phyloP scores from a whole-genome alignment of 2,113 vertebrate genomes.

The Benitochromis conjunctus region DNA sequence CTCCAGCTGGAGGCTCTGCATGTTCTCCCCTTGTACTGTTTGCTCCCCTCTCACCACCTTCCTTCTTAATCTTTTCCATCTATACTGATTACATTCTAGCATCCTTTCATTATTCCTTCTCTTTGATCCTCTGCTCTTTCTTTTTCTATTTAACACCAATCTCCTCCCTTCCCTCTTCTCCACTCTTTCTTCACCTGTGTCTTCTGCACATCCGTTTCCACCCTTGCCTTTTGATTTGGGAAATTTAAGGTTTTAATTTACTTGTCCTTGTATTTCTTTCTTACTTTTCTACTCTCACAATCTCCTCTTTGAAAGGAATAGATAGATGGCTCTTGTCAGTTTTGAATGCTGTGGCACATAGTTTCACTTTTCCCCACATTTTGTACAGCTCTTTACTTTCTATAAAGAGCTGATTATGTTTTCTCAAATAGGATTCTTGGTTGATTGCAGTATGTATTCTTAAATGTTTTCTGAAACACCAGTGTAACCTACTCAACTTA shows the following conservation, averaged over 20 bases:
- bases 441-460: background rate
- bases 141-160: background rate
- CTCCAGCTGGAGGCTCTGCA: conserved; percentile 45
- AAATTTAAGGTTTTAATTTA: background rate
- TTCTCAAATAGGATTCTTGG: background rate
- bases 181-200: background rate
- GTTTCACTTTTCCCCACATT: background rate
- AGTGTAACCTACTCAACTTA: background rate
- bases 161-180: background rate
- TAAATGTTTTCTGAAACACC: background rate
- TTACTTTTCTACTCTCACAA: background rate
- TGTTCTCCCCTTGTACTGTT: background rate
- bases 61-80: background rate
- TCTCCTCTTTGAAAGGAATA: background rate
- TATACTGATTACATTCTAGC: background rate
- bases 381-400: background rate
- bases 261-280: background rate
- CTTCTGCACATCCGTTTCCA: background rate
- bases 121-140: background rate
- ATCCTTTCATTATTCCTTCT: background rate
- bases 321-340: background rate
- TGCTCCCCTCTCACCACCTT: background rate
- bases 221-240: background rate
- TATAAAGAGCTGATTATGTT: background rate
- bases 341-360: background rate